Evolutionary conservation across 2,113 vertebrate species (phyloP).

Genomic region (Brachirus orientalis): DNA sequence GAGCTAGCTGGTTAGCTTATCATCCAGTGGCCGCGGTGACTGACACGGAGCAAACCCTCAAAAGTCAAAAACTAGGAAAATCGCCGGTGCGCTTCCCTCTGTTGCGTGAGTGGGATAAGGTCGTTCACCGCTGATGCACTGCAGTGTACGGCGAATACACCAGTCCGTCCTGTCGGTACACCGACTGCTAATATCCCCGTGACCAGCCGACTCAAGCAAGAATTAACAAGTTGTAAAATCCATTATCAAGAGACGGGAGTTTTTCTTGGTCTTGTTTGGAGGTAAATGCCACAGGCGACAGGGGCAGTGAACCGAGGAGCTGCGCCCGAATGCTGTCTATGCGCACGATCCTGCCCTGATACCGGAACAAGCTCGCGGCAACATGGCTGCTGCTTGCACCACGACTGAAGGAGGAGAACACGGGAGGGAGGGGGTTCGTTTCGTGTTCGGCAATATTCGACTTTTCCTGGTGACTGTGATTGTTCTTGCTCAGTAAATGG

Average conservation of each 20-base stretch:
- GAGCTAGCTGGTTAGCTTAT: constrained; percentile 61
- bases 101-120: constrained; percentile 74
- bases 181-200: constrained; percentile 43
- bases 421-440: constrained; percentile 37
- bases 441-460: constrained; percentile 60
- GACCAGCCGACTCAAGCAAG: constrained; percentile 27
- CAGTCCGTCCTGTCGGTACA: constrained; percentile 53
- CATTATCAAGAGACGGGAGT: constrained; percentile 60
- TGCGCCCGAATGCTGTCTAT: constrained; percentile 74
- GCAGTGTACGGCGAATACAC: constrained; percentile 60
- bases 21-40: constrained; percentile 44
- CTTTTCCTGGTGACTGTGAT: constrained; percentile 19
- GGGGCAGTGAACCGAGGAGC: constrained; percentile 64
- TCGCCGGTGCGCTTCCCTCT: constrained; percentile 63
- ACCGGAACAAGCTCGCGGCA: constrained; percentile 85
- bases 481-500: constrained; percentile 23
- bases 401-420: constrained; percentile 58
- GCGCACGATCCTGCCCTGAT: constrained; percentile 78
- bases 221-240: constrained; percentile 74
- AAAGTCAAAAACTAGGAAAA: constrained; percentile 70
- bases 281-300: constrained; percentile 50
- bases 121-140: constrained; percentile 71
- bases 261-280: constrained; percentile 37
- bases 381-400: constrained; percentile 84
- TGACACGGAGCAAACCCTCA: constrained; percentile 52